Conservation (phyloP, 1,140 invertebrate genomes). For the Habropoda laboriosa region DNA sequence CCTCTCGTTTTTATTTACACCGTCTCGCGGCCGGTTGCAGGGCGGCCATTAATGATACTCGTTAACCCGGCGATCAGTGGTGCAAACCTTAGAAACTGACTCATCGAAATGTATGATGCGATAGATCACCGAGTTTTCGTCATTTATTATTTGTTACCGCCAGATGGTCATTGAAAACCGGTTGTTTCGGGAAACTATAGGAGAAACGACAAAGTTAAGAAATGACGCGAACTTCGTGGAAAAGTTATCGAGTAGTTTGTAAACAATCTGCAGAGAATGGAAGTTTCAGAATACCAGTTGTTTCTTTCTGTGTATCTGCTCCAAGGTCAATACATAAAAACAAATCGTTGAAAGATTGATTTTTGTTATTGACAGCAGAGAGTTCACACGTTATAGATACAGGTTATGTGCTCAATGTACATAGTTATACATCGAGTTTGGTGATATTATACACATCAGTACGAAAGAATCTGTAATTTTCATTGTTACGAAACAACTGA, state of each 20-base stretch:
- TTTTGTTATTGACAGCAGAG: slow-evolving; percentile 3
- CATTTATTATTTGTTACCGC: background rate
- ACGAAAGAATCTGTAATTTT: no score
- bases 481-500: no score
- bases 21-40: background rate
- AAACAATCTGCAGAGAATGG: background rate
- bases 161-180: background rate
- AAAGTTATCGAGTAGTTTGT: background rate
- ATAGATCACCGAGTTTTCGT: background rate
- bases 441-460: no score
- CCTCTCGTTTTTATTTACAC: slow-evolving; percentile 12
- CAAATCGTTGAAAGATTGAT: slow-evolving; percentile 42
- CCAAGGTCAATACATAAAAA: background rate
- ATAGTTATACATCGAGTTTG: no score
- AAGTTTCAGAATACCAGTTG: background rate
- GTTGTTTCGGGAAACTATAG: background rate
- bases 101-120: background rate
- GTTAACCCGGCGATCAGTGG: background rate
- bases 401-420: background rate
- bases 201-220: background rate
- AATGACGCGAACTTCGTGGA: background rate
- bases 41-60: background rate
- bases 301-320: background rate
- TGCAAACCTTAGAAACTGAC: no score
- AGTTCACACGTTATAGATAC: slow-evolving; percentile 13